phyloP scores from a whole-genome alignment of 2,888 invertebrate genomes.

The Nomada fabriciana region DNA sequence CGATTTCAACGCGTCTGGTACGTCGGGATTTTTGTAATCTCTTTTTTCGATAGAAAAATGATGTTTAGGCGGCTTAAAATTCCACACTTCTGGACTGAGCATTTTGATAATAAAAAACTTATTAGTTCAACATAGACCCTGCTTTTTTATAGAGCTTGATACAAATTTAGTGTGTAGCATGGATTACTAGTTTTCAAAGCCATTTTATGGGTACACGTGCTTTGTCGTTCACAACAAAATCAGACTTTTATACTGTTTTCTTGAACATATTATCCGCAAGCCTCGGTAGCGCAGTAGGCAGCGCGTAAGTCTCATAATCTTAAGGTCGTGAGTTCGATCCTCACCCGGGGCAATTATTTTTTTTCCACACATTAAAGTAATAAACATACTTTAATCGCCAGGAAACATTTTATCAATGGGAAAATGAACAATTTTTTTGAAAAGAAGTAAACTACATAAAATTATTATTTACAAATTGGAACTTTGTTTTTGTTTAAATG shows the following conservation, averaged over 20 bases:
- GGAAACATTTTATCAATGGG: too few relatives aligned
- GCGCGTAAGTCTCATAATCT: conserved; percentile 84
- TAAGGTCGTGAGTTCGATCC: conserved; percentile 98
- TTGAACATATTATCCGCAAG: background rate
- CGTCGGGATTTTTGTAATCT: conserved; percentile 69
- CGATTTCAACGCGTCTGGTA: conserved; percentile 79
- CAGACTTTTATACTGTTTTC: rapidly evolving
- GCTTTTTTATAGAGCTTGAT: background rate
- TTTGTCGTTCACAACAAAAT: background rate
- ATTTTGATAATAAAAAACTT: conserved; percentile 76
- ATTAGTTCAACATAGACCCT: background rate
- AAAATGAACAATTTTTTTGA: background rate
- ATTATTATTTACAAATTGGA: background rate
- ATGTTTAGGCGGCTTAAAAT: conserved; percentile 85
- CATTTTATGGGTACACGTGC: conserved; percentile 25
- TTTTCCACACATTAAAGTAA: background rate
- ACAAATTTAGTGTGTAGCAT: background rate
- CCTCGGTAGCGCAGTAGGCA: conserved; percentile 82
- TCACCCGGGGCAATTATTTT: conserved; percentile 91
- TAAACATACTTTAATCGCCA: background rate
- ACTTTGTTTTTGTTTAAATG: background rate
- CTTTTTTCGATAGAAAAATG: conserved; percentile 80
- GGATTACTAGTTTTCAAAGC: background rate
- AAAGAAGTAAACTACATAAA: background rate
- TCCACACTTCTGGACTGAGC: conserved; percentile 87